Conservation (phyloP, 2,888 invertebrate genomes). For the Timema podura region DNA sequence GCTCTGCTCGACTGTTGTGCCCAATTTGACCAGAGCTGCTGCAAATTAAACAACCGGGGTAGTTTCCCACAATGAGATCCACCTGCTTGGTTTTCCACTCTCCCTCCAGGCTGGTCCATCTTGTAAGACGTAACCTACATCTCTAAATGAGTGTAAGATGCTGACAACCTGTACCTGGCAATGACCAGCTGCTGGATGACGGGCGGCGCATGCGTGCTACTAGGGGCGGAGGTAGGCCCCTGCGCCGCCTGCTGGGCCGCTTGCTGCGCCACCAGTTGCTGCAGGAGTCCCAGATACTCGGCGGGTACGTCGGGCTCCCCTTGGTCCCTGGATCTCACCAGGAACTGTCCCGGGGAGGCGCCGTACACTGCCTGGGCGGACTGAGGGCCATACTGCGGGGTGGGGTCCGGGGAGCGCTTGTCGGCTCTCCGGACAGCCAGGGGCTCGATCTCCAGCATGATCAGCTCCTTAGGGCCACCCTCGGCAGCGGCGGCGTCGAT, state of each 20-base stretch:
- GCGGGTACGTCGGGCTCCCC: slow-evolving; percentile 17
- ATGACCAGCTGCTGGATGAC: slow-evolving; percentile 25
- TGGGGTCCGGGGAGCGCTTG: slow-evolving; percentile 7
- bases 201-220: background rate
- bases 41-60: too few species aligned
- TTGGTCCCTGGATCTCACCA: slow-evolving; percentile 21
- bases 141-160: background rate
- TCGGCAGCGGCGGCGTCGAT: background rate
- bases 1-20: too few species aligned
- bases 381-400: slow-evolving; percentile 11
- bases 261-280: slow-evolving; percentile 24
- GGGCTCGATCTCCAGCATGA: slow-evolving; percentile 19
- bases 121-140: too few species aligned
- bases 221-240: background rate
- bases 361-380: slow-evolving; percentile 22
- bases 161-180: slow-evolving; percentile 9
- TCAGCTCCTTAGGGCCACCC: slow-evolving; percentile 5
- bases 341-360: slow-evolving; percentile 25
- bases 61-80: too few species aligned
- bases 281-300: slow-evolving; percentile 24
- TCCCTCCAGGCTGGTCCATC: too few species aligned
- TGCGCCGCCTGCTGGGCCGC: slow-evolving; percentile 9
- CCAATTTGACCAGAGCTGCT: too few species aligned
- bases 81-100: too few species aligned
- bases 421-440: background rate